These are phyloP conservation scores for Ips nitidus DNA, from an alignment of 1,140 invertebrate genomes.

Conservation along the genomic window DNA sequence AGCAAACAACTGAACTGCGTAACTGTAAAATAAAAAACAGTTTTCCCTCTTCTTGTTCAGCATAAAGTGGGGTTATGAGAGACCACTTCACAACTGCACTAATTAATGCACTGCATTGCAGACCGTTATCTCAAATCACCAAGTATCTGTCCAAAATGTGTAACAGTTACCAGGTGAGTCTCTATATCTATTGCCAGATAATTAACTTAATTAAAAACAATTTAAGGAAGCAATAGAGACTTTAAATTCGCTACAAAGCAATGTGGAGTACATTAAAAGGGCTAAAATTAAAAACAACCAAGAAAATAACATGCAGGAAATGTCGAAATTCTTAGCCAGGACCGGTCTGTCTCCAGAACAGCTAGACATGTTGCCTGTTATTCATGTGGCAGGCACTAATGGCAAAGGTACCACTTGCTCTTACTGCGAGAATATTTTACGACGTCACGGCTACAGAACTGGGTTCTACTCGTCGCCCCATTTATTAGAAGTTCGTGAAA, in stretches of 20 bases:
- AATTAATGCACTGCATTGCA: too few relatives aligned
- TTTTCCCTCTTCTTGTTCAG: too few relatives aligned
- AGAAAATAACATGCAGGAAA: slow-evolving; percentile 40
- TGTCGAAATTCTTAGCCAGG: slow-evolving; percentile 43
- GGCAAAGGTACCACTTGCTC: slow-evolving; percentile 95
- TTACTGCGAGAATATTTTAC: slow-evolving; percentile 86
- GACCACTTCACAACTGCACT: too few relatives aligned
- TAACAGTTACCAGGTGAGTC: too few relatives aligned
- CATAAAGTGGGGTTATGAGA: too few relatives aligned
- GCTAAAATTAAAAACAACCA: slow-evolving; percentile 34
- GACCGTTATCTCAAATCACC: too few relatives aligned
- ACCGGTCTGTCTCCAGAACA: slow-evolving; percentile 66
- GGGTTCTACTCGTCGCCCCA: slow-evolving; percentile 98
- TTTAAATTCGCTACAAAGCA: slow-evolving; percentile 48
- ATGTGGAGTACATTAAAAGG: slow-evolving; percentile 46
- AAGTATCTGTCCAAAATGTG: too few relatives aligned
- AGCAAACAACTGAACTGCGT: too few relatives aligned
- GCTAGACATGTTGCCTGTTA: slow-evolving; percentile 74
- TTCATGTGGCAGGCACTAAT: slow-evolving; percentile 96
- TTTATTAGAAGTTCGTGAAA: slow-evolving; percentile 86
- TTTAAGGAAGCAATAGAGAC: slow-evolving; percentile 43
- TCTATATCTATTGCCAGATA: too few relatives aligned
- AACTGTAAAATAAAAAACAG: too few relatives aligned
- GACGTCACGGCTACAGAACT: slow-evolving; percentile 81
- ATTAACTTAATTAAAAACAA: too few relatives aligned